phyloP scores from a whole-genome alignment of 2,113 vertebrate species.

The Baryphthengus martii region DNA sequence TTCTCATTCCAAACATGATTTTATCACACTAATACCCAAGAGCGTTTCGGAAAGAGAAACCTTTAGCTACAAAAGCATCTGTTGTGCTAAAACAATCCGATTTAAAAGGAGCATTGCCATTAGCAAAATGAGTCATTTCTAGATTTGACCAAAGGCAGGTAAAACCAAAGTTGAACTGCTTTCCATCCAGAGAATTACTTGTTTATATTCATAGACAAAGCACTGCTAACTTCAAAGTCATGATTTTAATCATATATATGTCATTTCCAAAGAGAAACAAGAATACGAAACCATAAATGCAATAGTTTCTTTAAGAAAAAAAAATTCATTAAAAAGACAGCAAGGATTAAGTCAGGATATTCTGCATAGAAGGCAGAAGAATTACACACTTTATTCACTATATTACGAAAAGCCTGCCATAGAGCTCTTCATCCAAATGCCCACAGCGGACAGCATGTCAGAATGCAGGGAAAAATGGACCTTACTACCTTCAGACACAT shows the following conservation, averaged over 20 bases:
- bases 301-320: neutral
- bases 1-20: slow-evolving; percentile 6
- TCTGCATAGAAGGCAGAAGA: neutral
- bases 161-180: neutral
- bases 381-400: neutral
- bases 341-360: neutral
- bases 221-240: neutral
- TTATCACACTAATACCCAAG: neutral
- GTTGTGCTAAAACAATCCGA: neutral
- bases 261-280: neutral
- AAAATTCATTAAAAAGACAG: neutral
- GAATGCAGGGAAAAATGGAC: neutral
- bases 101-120: neutral
- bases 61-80: neutral
- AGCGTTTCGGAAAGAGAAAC: slow-evolving; percentile 10
- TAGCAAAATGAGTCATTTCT: slow-evolving; percentile 7
- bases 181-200: neutral
- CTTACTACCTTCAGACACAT: neutral
- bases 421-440: neutral
- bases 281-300: neutral
- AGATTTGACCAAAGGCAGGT: neutral
- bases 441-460: neutral
- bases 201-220: neutral
- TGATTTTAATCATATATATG: neutral
- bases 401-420: neutral